Conservation (phyloP, 2,888 invertebrate genomes). For the Oscheius sp. region DNA sequence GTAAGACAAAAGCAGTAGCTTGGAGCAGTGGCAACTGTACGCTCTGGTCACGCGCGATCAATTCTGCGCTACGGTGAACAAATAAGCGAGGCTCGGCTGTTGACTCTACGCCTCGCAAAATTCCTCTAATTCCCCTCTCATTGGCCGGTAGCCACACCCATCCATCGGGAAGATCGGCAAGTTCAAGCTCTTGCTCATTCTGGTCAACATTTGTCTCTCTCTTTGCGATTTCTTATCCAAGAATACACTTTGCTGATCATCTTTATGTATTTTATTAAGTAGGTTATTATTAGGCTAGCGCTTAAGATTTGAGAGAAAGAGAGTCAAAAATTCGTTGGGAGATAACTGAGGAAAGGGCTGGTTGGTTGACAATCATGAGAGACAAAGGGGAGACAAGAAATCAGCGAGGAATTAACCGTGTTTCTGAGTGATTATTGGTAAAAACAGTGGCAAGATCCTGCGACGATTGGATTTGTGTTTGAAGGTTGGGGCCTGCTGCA, state of each 20-base stretch:
- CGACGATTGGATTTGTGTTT: not conserved
- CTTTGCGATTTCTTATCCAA: not conserved
- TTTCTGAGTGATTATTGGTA: slow-evolving; percentile 9
- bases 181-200: not conserved
- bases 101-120: slow-evolving; percentile 29
- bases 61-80: slow-evolving; percentile 31
- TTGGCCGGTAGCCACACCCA: slow-evolving; percentile 29
- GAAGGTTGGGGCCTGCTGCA: not conserved
- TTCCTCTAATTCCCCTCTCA: slow-evolving; percentile 30
- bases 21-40: slow-evolving; percentile 27
- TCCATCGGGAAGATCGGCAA: not conserved
- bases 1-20: not conserved
- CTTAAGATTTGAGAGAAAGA: not conserved
- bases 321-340: slow-evolving; percentile 1
- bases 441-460: slow-evolving; percentile 21
- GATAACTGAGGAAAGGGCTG: slow-evolving; percentile 15
- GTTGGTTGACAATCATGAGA: slow-evolving; percentile 3
- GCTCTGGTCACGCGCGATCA: slow-evolving; percentile 29
- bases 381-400: slow-evolving; percentile 12
- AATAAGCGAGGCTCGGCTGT: slow-evolving; percentile 27
- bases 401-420: slow-evolving; percentile 16
- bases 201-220: not conserved
- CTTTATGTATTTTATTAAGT: not conserved
- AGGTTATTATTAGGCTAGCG: slow-evolving; percentile 2
- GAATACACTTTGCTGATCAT: not conserved